Evolutionary conservation across 2,797 vertebrate genomes (phyloP), one percentile per base, ranked within the genome.

Genomic region (Chaunax sp.): DNA sequence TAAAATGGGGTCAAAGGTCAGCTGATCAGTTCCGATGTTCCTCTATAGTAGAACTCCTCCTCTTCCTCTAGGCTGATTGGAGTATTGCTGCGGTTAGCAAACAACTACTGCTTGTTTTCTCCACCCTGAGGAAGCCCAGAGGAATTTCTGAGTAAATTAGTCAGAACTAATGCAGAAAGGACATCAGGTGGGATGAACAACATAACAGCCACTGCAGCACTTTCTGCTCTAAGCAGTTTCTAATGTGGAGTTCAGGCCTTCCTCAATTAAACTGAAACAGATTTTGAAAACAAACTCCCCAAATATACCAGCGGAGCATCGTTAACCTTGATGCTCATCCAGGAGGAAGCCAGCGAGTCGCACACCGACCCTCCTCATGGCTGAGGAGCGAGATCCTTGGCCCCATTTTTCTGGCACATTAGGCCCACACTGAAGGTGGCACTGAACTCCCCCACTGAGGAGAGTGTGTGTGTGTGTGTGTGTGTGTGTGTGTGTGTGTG

Each of bases 371-470:
- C 33, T 52, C 59, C 62, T 51, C 77, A 72, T 65, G 67, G 70
- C 69, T 46, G 60, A 71, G 56, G 71, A 84, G 63, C 54, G 8
- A 77, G 78, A 77, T 82, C 75, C 83, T 81, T 83, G 80, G 75
- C 82, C 83, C 53, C 30, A 0, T 87, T 88, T 89, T 87, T 85
- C 87, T 83, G 81, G 73, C 75, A 86, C 78, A 84, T 90, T 87
- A 89, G 76, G 56, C 55, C 73, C 56, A 70, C 69, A 40, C 63
- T 77, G 67, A 85, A 69, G 78, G 83, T 76, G 64, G 76, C 59
- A 68, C 25, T 75, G 53, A 20, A 57, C 70, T 50, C 45, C 53
- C 58, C 53, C 18, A 37, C 55, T 65, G 67, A 81, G 54, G 66
- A 52, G 60, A 43, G 46, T 20, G 37, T 2, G 55, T 9, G 52